Percentiles rank a stretch among this genome's conserved stretches.
phyloP scores from a whole-genome alignment of 2,797 vertebrate genomes.

The Knipowitschia caucasica region DNA sequence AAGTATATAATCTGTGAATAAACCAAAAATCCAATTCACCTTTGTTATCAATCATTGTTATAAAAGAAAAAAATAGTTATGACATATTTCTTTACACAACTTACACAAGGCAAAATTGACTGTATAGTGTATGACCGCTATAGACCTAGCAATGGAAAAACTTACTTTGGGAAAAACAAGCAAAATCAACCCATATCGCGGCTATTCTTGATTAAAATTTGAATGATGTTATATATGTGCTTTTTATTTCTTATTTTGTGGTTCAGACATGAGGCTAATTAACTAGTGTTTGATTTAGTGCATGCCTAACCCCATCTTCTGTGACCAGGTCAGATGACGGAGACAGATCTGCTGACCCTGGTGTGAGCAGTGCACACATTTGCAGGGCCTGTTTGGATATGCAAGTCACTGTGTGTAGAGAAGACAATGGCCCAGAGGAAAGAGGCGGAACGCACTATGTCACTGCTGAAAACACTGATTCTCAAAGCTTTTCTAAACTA shows the following conservation, averaged over 20 bases:
- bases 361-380: slow-evolving; percentile 21
- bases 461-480: slow-evolving; percentile 20
- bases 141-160: too few species aligned
- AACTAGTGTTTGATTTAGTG: slow-evolving; percentile 37
- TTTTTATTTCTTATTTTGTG: not conserved
- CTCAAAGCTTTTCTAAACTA: slow-evolving; percentile 13
- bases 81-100: too few species aligned
- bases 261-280: slow-evolving; percentile 20
- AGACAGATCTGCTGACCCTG: slow-evolving; percentile 38
- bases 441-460: not conserved
- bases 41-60: too few species aligned
- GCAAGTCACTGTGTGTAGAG: slow-evolving; percentile 22
- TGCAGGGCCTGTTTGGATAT: slow-evolving; percentile 21
- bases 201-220: not conserved
- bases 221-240: not conserved
- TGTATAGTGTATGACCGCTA: too few species aligned
- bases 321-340: slow-evolving; percentile 17
- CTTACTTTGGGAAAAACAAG: too few species aligned
- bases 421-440: slow-evolving; percentile 4
- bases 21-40: too few species aligned
- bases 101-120: too few species aligned
- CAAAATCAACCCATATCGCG: too few species aligned
- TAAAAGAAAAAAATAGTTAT: too few species aligned
- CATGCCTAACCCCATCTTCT: slow-evolving; percentile 14
- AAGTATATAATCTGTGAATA: too few species aligned